phyloP scores from a whole-genome alignment of 1,140 invertebrate genomes.

The Drosophila persimilis region DNA sequence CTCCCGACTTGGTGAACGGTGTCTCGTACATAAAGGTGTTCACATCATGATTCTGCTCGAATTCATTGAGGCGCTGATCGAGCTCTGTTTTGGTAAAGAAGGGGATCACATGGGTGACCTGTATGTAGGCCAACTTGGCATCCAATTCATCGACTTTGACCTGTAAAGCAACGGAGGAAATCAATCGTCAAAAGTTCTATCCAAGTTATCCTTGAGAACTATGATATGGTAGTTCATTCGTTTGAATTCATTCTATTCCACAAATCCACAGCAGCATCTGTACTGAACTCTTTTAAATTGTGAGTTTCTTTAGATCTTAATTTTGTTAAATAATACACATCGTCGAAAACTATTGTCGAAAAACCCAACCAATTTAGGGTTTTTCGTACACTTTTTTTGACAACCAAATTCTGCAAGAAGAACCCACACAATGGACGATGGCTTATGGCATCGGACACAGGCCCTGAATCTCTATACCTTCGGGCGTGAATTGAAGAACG shows the following conservation, averaged over 20 bases:
- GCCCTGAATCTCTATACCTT: neutral
- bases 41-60: conserved; percentile 94
- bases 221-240: neutral
- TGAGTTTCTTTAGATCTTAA: conserved; percentile 46
- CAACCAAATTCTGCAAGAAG: neutral
- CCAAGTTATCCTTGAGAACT: conserved; percentile 1
- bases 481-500: too few species aligned
- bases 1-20: conserved; percentile 94
- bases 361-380: conserved; percentile 24
- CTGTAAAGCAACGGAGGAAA: conserved; percentile 83
- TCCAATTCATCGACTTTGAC: conserved; percentile 91
- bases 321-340: conserved; percentile 29
- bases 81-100: conserved; percentile 90
- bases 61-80: conserved; percentile 88
- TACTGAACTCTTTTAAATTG: conserved; percentile 48
- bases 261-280: conserved; percentile 13
- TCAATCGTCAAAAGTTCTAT: conserved; percentile 1
- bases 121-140: conserved; percentile 93
- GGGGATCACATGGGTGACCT: conserved; percentile 94
- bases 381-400: neutral
- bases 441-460: neutral
- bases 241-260: neutral
- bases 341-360: conserved; percentile 3
- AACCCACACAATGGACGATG: neutral
- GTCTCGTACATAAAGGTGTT: conserved; percentile 95